Evolutionary conservation across 2,113 vertebrate species (phyloP), one percentile per base, ranked within the genome.

Genomic region (Dicaeum eximium): DNA sequence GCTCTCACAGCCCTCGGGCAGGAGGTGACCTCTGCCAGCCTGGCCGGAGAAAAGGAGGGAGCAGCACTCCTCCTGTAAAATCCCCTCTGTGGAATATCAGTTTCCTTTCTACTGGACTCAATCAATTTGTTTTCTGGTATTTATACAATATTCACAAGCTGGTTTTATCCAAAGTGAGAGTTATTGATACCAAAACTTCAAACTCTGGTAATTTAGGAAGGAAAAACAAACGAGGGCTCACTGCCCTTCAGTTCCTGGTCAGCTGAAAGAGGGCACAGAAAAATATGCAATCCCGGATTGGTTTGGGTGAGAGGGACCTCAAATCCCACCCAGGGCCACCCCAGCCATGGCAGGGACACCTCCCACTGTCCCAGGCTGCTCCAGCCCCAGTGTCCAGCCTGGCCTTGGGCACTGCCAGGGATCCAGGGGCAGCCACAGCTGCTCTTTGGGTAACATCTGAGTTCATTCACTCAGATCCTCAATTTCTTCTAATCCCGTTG

Each of bases 231-330:
- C 3, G 4, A 38, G 50, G 47, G 50, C 25, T 30, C 8, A 0
- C 28, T 66, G 73, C 17, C 19, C 56, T 64, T 61, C 22, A 4
- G n/a, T n/a, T 72, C 40, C 8, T 19, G n/a, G 37, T 20, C 47
- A 75, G 11, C 42, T 22, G 75, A 47, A 44, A 9, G 64, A 84
- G 53, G 40, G 15, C 18, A 35, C 24, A 71, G 71, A 42, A 18
- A 87, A 69, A 79, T 9, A 4, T 2, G 20, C 19, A 28, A 81
- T 7, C 28, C 23, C 23, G 13, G 16, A 14, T 0, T 24, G 44
- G 18, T 9, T 28, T 23, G 37, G 37, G 42, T 1, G 7, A 22
- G 37, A 48, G 5, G 11, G 25, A n/a, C 13, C 37, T 2, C 0
- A 86, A 69, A 78, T 6, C 28, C 30, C 64, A 2, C 0, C 37